phyloP scores from a whole-genome alignment of 2,113 vertebrate genomes.

The Galemys pyrenaicus region DNA sequence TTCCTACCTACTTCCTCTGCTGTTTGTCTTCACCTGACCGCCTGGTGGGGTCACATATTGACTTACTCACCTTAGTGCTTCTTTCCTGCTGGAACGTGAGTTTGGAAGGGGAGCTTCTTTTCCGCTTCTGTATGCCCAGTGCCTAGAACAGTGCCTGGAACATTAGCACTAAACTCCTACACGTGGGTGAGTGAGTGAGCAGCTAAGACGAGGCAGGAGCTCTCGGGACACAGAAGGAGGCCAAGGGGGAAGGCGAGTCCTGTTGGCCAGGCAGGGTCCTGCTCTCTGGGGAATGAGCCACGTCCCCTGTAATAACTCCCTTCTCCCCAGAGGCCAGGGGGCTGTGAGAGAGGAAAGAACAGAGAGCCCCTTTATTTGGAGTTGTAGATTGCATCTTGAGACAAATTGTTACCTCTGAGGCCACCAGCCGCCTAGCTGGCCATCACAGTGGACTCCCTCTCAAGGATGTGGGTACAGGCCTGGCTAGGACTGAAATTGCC shows the following conservation, averaged over 20 bases:
- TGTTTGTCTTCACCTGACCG: neutral
- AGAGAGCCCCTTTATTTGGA: slow-evolving; percentile 58
- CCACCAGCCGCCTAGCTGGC: neutral
- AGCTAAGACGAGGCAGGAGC: neutral
- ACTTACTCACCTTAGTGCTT: neutral
- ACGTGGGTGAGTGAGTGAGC: fast-evolving
- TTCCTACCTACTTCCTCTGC: neutral
- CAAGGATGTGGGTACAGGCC: slow-evolving; percentile 55
- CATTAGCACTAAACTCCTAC: neutral
- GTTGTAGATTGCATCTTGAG: slow-evolving; percentile 39
- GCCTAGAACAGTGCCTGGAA: neutral
- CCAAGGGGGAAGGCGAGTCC: fast-evolving
- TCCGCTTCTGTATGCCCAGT: neutral
- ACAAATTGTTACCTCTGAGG: slow-evolving; percentile 71
- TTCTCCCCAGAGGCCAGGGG: neutral
- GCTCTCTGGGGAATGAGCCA: neutral
- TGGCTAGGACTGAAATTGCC: slow-evolving; percentile 35
- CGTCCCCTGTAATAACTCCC: neutral
- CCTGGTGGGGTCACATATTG: neutral
- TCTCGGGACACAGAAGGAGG: neutral
- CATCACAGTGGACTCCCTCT: slow-evolving; percentile 52
- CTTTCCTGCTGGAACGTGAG: too few relatives aligned
- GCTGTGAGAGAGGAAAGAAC: slow-evolving; percentile 1
- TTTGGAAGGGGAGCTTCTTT: neutral
- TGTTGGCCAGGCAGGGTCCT: too few relatives aligned